Conservation (phyloP, 2,888 invertebrate genomes). For the Plutella xylostella region DNA sequence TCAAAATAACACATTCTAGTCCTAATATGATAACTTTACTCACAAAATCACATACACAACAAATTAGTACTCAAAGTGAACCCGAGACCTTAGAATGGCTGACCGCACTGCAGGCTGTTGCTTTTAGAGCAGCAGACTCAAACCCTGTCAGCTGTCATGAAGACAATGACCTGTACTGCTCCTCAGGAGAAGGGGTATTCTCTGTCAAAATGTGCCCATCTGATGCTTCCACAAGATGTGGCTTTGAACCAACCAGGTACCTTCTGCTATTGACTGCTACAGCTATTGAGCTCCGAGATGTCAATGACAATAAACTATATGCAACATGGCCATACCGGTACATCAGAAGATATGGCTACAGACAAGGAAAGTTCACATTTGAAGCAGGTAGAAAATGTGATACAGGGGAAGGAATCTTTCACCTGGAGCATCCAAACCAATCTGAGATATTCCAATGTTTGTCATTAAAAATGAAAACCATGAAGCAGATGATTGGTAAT, state of each 20-base stretch:
- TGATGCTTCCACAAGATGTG: slow-evolving; percentile 82
- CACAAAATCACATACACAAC: slow-evolving; percentile 79
- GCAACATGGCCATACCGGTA: slow-evolving; percentile 89
- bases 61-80: slow-evolving; percentile 71
- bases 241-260: slow-evolving; percentile 78
- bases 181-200: slow-evolving; percentile 85
- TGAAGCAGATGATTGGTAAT: slow-evolving; percentile 84
- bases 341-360: slow-evolving; percentile 87
- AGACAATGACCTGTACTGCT: slow-evolving; percentile 90
- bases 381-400: slow-evolving; percentile 90
- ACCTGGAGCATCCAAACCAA: slow-evolving; percentile 83
- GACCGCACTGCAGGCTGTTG: slow-evolving; percentile 81
- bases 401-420: slow-evolving; percentile 87
- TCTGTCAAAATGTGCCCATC: slow-evolving; percentile 82
- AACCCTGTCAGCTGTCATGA: slow-evolving; percentile 77
- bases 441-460: slow-evolving; percentile 86
- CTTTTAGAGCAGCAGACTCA: slow-evolving; percentile 77
- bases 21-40: slow-evolving; percentile 76
- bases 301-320: slow-evolving; percentile 72
- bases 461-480: slow-evolving; percentile 86
- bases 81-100: slow-evolving; percentile 83
- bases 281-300: slow-evolving; percentile 79
- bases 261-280: slow-evolving; percentile 79
- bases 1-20: slow-evolving; percentile 81
- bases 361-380: slow-evolving; percentile 87